These are phyloP conservation scores for Heteromormyrus szaboi DNA, from an alignment of 2,797 vertebrate species.

Conservation along the genomic window DNA sequence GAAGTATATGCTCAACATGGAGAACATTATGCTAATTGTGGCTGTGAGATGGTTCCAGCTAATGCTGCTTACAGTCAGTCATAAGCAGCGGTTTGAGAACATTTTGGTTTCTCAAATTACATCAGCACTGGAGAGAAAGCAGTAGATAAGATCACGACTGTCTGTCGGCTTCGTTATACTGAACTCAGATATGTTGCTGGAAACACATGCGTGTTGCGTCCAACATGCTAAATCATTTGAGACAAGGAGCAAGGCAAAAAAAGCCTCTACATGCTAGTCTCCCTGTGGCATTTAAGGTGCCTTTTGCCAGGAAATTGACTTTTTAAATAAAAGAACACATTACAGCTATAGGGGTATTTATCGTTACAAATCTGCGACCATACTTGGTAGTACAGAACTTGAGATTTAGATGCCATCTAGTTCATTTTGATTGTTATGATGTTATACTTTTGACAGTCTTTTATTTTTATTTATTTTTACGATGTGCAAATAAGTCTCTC, in stretches of 20 bases:
- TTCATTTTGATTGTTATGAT: neutral
- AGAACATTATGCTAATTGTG: neutral
- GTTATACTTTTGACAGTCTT: neutral
- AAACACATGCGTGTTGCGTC: too few species aligned
- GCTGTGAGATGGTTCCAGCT: neutral
- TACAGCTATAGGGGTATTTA: neutral
- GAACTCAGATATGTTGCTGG: neutral
- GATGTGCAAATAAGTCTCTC: neutral
- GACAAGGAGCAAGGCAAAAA: neutral
- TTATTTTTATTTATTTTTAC: neutral
- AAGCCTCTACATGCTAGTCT: neutral
- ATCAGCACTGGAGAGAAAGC: neutral
- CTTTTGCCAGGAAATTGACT: neutral
- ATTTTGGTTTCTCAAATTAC: neutral
- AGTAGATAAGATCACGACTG: neutral
- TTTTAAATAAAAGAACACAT: neutral
- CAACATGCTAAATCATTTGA: neutral
- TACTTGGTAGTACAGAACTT: neutral
- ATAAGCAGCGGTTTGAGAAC: neutral
- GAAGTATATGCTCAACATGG: neutral
- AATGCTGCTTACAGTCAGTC: neutral
- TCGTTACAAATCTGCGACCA: neutral
- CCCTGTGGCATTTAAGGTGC: neutral
- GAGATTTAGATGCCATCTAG: neutral
- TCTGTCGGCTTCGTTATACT: neutral